Evolutionary conservation across 2,797 vertebrate genomes (phyloP).

Genomic region (Bryconaethiops microstoma): DNA sequence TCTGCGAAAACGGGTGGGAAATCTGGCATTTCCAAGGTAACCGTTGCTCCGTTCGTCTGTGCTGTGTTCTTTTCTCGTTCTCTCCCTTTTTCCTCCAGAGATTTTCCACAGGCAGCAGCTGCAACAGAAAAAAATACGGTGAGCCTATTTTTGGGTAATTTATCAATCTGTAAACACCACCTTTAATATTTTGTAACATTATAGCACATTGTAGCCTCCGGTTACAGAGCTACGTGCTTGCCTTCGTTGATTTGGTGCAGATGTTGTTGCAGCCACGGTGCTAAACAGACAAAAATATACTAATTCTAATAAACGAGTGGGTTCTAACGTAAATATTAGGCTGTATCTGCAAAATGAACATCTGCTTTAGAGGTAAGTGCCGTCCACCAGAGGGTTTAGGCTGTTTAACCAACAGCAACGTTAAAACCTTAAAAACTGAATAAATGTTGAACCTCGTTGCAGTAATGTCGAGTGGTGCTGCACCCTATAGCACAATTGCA

Average conservation of each 20-base stretch:
- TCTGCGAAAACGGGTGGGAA: constrained; percentile 24
- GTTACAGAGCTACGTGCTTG: constrained; percentile 34
- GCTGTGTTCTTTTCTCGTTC: neutral
- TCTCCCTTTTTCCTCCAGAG: neutral
- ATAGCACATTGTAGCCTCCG: neutral
- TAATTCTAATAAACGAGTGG: neutral
- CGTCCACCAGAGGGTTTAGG: neutral
- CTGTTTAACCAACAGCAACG: neutral
- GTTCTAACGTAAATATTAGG: neutral
- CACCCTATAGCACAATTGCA: neutral
- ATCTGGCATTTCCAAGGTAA: constrained; percentile 69
- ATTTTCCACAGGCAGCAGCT: neutral
- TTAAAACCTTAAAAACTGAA: neutral
- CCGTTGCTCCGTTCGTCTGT: constrained; percentile 29
- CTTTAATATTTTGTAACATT: too few species aligned
- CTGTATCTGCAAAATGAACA: neutral
- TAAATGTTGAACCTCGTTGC: neutral
- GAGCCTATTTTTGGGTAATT: neutral
- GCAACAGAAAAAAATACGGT: constrained; percentile 19
- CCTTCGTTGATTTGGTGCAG: constrained; percentile 1
- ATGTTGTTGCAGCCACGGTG: too few species aligned
- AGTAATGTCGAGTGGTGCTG: constrained; percentile 1
- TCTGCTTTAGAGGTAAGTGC: neutral
- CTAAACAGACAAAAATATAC: neutral
- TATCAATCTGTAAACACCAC: neutral